A percentile compares a stretch with the other conserved stretches of the same genome.
Conservation (phyloP, 2,888 invertebrate genomes). For the Clunio marinus region DNA sequence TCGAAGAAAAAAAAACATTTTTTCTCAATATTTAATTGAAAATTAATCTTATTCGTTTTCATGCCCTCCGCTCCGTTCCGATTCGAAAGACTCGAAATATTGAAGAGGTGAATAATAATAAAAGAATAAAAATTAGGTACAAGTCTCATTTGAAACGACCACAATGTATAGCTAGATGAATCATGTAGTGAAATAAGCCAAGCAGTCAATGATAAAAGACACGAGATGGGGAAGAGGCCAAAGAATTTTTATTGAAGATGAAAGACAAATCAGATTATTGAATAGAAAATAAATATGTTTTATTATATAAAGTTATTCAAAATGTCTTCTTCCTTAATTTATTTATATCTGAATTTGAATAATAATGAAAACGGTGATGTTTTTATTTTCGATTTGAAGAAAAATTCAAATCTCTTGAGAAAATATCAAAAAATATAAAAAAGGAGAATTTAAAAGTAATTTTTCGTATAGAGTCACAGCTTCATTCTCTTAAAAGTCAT, state of each 20-base stretch:
- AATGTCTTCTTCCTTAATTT: conserved; percentile 12
- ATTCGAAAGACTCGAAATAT: no score
- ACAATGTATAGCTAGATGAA: background rate
- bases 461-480: background rate
- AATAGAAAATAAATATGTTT: background rate
- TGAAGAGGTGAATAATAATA: no score
- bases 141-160: background rate
- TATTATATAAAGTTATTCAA: background rate
- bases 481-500: background rate
- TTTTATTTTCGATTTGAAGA: background rate
- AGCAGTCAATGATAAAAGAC: background rate
- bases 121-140: conserved; percentile 1
- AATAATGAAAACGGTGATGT: background rate
- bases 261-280: conserved; percentile 11
- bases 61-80: no score
- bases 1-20: background rate
- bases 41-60: conserved; percentile 34
- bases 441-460: background rate
- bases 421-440: no score
- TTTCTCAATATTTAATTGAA: conserved; percentile 31
- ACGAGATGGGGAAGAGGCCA: background rate
- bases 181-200: background rate
- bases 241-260: background rate
- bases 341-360: background rate
- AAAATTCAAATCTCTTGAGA: background rate